Evolutionary conservation across 1,140 invertebrate species (phyloP), one percentile per base, ranked within the genome.

Genomic region (Sarcophaga bullata): DNA sequence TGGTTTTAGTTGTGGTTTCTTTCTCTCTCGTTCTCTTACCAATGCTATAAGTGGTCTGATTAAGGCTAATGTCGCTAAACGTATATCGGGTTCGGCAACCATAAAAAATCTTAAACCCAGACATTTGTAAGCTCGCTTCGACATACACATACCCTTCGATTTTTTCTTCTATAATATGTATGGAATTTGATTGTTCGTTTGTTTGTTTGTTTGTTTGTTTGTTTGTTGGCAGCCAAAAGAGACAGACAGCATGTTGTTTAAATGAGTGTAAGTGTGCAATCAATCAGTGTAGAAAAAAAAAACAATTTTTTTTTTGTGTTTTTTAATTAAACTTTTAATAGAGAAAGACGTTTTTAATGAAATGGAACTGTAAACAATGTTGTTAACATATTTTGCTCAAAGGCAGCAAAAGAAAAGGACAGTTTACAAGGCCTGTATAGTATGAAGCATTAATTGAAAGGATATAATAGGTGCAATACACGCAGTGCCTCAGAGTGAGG

Each of bases 51-150:
- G 86, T 73, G 88, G 88, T 84, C 88, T 89, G 80, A 89, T 89
- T 76, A 89, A 85, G 73, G 88, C 87, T 84, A 89, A 81, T 73
- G 88, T 89, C 78, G 88, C 87, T 82, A 89, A 84, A 73, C 88
- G 86, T 82, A 89, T 87, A 81, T 89, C 87, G 83, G 88, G 87
- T 83, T 89, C 88, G 78, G 86, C 86, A 72, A 89, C 88, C 84
- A 89, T 85, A 88, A 89, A 89, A 86, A 89, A 88, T 84, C 87
- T 88, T 84, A 89, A 86, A 84, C 86, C 87, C 84, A 89, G 86
- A 58, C 89, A 85, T 87, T 88, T 88, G 81, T 85, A 89, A 82
- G 85, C 80, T 83, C 87, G 86, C 82, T 86, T 86, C 46, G 85
- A 85, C 80, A 84, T 81, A 54, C 50, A 46, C 6, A 68, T 54